phyloP scores from a whole-genome alignment of 2,797 vertebrate species.

The Tokudaia tokunoshimensis region DNA sequence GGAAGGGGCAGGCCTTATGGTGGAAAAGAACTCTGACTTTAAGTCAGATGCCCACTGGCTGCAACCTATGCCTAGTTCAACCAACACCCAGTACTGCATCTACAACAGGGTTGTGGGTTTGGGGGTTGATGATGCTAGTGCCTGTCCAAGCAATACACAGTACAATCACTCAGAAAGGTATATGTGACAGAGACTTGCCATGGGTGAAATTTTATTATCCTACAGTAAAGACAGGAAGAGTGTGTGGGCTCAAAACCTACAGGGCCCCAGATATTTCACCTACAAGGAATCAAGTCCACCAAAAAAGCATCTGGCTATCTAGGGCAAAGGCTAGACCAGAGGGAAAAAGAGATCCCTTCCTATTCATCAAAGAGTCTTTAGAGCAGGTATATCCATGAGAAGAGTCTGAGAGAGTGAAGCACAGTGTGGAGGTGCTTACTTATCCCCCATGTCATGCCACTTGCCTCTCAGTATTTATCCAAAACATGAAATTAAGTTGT shows the following conservation, averaged over 20 bases:
- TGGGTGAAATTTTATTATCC: accelerated
- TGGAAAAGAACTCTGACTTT: neutral
- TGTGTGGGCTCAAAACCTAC: neutral
- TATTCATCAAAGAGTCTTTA: neutral
- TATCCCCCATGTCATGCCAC: neutral
- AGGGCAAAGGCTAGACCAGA: neutral
- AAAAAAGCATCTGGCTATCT: neutral
- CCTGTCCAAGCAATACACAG: neutral
- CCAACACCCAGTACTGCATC: neutral
- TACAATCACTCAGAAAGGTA: accelerated
- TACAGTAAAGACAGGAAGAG: accelerated
- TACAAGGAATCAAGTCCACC: neutral
- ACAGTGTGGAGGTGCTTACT: neutral
- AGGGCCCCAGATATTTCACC: neutral
- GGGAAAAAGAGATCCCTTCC: neutral
- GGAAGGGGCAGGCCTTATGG: neutral
- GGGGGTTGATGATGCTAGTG: too few relatives aligned
- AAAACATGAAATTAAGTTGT: conserved; percentile 33
- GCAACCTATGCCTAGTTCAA: neutral
- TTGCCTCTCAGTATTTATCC: conserved; percentile 56
- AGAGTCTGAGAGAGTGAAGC: neutral
- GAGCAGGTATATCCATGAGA: neutral
- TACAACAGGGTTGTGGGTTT: neutral
- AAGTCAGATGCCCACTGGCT: neutral
- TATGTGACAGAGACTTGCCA: accelerated